phyloP scores from a whole-genome alignment of 2,113 vertebrate species.

The Indri indri region DNA sequence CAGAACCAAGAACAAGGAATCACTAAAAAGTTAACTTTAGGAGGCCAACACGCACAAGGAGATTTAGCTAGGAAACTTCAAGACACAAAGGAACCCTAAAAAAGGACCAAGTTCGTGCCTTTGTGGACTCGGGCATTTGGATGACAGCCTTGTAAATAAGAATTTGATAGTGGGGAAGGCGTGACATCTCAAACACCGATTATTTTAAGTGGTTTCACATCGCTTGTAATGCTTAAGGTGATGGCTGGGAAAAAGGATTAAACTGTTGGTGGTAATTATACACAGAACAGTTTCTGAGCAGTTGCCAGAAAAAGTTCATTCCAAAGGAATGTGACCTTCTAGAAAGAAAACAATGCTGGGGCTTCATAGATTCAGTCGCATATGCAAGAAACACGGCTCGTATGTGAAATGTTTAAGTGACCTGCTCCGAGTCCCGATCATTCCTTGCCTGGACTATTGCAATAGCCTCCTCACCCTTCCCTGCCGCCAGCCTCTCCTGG shows the following conservation, averaged over 20 bases:
- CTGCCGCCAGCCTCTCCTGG: not conserved
- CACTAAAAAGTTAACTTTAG: not conserved
- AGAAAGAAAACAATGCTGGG: not conserved
- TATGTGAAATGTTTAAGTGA: not conserved
- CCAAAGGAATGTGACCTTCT: slow-evolving; percentile 2
- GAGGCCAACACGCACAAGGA: not conserved
- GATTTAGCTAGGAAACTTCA: not conserved
- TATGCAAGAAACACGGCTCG: not conserved
- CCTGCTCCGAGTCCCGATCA: not conserved
- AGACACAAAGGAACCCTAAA: not conserved
- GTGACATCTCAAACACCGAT: not conserved
- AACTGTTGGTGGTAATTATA: not conserved
- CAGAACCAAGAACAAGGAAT: not conserved
- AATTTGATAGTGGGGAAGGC: not conserved
- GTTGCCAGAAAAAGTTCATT: not conserved
- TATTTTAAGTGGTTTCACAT: not conserved
- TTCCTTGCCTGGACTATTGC: not conserved
- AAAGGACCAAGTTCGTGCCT: not conserved
- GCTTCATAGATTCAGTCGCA: not conserved
- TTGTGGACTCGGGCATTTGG: not conserved
- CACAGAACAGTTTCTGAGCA: not conserved
- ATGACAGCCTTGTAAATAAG: not conserved
- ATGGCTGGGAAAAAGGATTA: not conserved
- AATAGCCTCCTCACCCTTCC: not conserved
- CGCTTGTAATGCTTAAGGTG: not conserved